A percentile compares a stretch with the other conserved stretches of the same genome.
Evolutionary conservation across 2,113 vertebrate species (phyloP).

Genomic region (Tiliqua scincoides): DNA sequence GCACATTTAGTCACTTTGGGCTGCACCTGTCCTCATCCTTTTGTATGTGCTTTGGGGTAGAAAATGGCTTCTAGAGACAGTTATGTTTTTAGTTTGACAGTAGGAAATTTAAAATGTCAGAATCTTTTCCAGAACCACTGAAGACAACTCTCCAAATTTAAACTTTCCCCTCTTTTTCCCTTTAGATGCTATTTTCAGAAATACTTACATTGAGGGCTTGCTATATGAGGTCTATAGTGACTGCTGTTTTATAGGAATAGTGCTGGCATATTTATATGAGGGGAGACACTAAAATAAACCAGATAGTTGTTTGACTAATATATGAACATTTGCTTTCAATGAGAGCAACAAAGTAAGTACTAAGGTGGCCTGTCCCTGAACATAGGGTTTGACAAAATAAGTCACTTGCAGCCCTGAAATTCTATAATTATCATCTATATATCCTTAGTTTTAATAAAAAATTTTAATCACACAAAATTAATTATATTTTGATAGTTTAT

Average conservation of each 20-base stretch:
- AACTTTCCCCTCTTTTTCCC: neutral
- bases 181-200: conserved; percentile 56
- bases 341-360: neutral
- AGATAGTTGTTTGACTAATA: conserved; percentile 41
- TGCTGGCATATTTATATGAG: neutral
- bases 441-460: no score
- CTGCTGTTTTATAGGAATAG: conserved; percentile 50
- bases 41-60: conserved; percentile 38
- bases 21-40: no score
- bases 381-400: neutral
- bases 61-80: conserved; percentile 32
- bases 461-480: no score
- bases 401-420: neutral
- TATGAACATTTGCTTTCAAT: conserved; percentile 31
- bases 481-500: no score
- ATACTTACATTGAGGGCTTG: conserved; percentile 50
- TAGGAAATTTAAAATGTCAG: conserved; percentile 21
- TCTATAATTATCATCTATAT: neutral
- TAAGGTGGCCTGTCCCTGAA: neutral
- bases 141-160: conserved; percentile 55
- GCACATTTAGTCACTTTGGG: neutral
- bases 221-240: conserved; percentile 63
- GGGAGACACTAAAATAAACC: conserved; percentile 43
- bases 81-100: conserved; percentile 49
- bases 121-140: conserved; percentile 32